These are phyloP conservation scores for Caenorhabditis afra DNA, from an alignment of 2,888 invertebrate species.

Conservation along the genomic window DNA sequence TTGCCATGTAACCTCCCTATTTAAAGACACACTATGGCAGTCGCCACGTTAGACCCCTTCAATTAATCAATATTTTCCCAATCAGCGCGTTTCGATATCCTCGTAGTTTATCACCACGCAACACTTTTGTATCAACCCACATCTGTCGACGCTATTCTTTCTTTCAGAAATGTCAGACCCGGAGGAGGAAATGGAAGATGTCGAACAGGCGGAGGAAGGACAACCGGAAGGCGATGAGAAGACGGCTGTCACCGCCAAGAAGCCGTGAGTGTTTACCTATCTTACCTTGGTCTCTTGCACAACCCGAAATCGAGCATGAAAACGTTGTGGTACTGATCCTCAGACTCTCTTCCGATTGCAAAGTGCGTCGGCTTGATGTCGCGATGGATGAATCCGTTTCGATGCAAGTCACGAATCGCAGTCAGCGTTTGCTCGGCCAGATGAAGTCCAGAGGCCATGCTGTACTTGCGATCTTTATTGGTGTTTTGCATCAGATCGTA, in stretches of 20 bases:
- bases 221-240: too few relatives aligned
- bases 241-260: background rate
- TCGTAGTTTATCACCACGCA: too few relatives aligned
- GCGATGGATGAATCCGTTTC: constrained; percentile 61
- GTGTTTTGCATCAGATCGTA: constrained; percentile 40
- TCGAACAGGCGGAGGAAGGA: too few relatives aligned
- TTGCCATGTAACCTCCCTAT: background rate
- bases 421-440: constrained; percentile 55
- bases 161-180: constrained; percentile 1
- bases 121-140: too few relatives aligned
- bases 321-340: constrained; percentile 39
- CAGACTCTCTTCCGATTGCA: constrained; percentile 48
- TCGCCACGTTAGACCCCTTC: too few relatives aligned
- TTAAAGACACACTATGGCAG: too few relatives aligned
- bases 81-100: too few relatives aligned
- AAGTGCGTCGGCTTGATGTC: constrained; percentile 63
- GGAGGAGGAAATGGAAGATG: background rate
- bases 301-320: constrained; percentile 58
- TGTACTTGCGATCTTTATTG: constrained; percentile 44
- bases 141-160: background rate
- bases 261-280: background rate
- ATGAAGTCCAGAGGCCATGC: constrained; percentile 41
- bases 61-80: too few relatives aligned
- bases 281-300: constrained; percentile 52
- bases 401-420: constrained; percentile 59